These are phyloP conservation scores for Neodon shergylaensis DNA, from an alignment of 2,113 vertebrate genomes.

Conservation along the genomic window DNA sequence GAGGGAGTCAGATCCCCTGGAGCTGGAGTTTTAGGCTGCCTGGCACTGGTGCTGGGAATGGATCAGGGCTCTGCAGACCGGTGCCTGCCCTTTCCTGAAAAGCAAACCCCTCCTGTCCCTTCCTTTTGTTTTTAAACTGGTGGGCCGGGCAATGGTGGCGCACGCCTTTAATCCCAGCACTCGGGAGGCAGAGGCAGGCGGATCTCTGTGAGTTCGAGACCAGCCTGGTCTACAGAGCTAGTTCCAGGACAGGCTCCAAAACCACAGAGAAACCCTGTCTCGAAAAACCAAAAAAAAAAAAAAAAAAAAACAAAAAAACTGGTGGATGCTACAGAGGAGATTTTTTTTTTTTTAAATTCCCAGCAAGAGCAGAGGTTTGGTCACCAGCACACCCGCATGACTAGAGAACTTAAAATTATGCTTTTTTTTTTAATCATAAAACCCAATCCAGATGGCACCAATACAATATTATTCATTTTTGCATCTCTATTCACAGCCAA, in stretches of 20 bases:
- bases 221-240: too few species aligned
- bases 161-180: too few species aligned
- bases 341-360: neutral
- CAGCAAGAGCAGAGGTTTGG: neutral
- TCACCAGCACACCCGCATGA: neutral
- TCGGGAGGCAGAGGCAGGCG: too few species aligned
- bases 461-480: conserved; percentile 31
- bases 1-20: too few species aligned
- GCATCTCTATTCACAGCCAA: conserved; percentile 49
- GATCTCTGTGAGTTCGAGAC: too few species aligned
- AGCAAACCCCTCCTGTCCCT: neutral
- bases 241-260: too few species aligned
- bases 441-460: conserved; percentile 56
- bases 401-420: neutral
- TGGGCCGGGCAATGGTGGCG: too few species aligned
- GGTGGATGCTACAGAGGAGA: neutral
- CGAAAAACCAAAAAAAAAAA: too few species aligned
- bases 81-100: neutral
- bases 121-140: neutral
- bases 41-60: too few species aligned
- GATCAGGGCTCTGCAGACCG: neutral
- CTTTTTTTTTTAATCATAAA: neutral
- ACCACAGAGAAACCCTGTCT: too few species aligned
- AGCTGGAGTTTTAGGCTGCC: neutral
- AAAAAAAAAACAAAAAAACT: too few species aligned